Percentiles rank a stretch among this genome's conserved stretches.
Conservation (phyloP, 2,888 invertebrate genomes). For the Cheilosia impressa region DNA sequence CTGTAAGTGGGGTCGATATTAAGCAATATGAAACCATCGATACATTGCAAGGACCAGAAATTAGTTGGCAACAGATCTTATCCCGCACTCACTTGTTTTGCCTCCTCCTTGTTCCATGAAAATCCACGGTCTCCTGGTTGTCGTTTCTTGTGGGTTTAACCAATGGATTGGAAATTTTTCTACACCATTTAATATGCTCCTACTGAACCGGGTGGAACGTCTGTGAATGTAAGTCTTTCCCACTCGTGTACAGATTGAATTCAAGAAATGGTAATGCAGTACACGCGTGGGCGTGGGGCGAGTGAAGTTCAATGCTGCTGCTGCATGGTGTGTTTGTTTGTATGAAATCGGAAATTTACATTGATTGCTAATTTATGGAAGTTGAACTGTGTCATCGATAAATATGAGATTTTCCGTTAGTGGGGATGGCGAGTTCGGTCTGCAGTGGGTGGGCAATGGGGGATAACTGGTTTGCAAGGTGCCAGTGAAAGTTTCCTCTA, state of each 20-base stretch:
- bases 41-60: slow-evolving; percentile 49
- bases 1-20: slow-evolving; percentile 65
- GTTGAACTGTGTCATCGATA: slow-evolving; percentile 74
- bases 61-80: slow-evolving; percentile 57
- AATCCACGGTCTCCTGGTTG: slow-evolving; percentile 28
- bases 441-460: not conserved
- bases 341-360: slow-evolving; percentile 74
- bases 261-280: slow-evolving; percentile 62
- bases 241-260: slow-evolving; percentile 59
- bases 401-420: slow-evolving; percentile 66
- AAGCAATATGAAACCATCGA: slow-evolving; percentile 63
- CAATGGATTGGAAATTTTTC: slow-evolving; percentile 75
- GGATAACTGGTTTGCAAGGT: not conserved
- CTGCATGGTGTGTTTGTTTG: slow-evolving; percentile 61
- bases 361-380: slow-evolving; percentile 75
- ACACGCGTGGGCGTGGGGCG: not conserved
- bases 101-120: not conserved
- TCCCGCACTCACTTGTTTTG: slow-evolving; percentile 6
- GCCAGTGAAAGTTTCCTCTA: slow-evolving; percentile 46
- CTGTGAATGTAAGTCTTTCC: slow-evolving; percentile 34
- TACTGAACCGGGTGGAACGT: slow-evolving; percentile 45
- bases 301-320: slow-evolving; percentile 37
- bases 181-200: slow-evolving; percentile 72
- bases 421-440: not conserved
- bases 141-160: slow-evolving; percentile 63